Evolutionary conservation across 2,888 invertebrate genomes (phyloP).

Genomic region (Iselma pallidipennis): DNA sequence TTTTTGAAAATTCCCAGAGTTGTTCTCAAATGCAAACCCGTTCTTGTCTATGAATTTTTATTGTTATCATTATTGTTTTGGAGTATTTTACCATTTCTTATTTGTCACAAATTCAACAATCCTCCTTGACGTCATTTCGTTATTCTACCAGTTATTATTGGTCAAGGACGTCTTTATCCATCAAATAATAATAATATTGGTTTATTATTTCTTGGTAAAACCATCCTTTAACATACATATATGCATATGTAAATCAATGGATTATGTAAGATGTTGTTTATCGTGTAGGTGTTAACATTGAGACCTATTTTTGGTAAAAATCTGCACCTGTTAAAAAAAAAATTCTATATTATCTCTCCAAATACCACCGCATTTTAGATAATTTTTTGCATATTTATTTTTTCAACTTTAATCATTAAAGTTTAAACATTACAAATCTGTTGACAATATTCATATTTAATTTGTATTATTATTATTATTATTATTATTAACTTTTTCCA

Average conservation of each 20-base stretch:
- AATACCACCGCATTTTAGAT: too few relatives aligned
- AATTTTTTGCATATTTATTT: too few relatives aligned
- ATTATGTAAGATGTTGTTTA: slow-evolving; percentile 9
- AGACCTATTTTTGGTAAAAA: slow-evolving; percentile 7
- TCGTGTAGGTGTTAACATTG: slow-evolving; percentile 20
- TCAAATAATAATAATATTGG: not conserved
- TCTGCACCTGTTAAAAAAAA: slow-evolving; percentile 12
- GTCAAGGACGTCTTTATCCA: slow-evolving; percentile 12
- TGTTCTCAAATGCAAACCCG: slow-evolving; percentile 9
- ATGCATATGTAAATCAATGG: slow-evolving; percentile 10
- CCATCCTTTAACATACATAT: too few relatives aligned
- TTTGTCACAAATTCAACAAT: too few relatives aligned
- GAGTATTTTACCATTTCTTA: slow-evolving; percentile 11
- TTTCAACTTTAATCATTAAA: too few relatives aligned
- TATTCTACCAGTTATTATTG: slow-evolving; percentile 17
- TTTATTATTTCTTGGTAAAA: slow-evolving; percentile 2
- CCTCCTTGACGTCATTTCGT: slow-evolving; percentile 23
- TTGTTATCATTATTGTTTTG: slow-evolving; percentile 12
- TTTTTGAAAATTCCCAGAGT: slow-evolving; percentile 12
- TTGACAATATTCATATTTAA: too few relatives aligned
- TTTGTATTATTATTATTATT: too few relatives aligned
- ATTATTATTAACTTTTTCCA: not conserved
- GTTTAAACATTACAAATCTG: too few relatives aligned
- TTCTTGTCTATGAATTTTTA: slow-evolving; percentile 10
- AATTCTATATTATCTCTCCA: too few relatives aligned